These are phyloP conservation scores for Hecatera dysodea DNA, from an alignment of 2,888 invertebrate genomes.

Conservation along the genomic window DNA sequence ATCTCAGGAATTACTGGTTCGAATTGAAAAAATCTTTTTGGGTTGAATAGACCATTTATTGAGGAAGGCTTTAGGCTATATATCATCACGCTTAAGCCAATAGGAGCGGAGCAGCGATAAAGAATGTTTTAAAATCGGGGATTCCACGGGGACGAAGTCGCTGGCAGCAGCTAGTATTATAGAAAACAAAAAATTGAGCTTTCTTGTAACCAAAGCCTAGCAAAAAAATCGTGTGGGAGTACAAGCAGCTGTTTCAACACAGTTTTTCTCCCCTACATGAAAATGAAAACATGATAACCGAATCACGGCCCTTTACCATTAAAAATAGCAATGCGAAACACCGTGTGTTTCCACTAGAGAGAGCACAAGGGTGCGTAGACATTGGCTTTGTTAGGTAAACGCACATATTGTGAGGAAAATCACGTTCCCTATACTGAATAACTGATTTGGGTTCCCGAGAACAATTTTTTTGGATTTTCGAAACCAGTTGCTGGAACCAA, in stretches of 20 bases:
- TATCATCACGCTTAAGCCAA: too few species aligned
- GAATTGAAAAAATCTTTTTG: too few species aligned
- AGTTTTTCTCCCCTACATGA: conserved; percentile 35
- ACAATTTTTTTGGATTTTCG: conserved; percentile 22
- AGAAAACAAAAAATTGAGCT: conserved; percentile 3
- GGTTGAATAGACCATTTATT: too few species aligned
- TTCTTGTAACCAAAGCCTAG: conserved; percentile 2
- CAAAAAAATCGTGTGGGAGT: conserved; percentile 35
- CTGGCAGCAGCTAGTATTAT: too few species aligned
- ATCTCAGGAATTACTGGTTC: too few species aligned
- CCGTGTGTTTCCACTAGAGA: conserved; percentile 54
- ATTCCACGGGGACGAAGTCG: too few species aligned
- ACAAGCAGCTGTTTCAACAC: conserved; percentile 41
- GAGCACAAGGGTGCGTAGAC: conserved; percentile 55
- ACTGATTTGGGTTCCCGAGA: conserved; percentile 59
- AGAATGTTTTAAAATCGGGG: too few species aligned
- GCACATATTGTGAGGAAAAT: conserved; percentile 70
- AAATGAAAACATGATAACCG: conserved; percentile 50
- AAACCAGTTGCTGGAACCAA: not conserved
- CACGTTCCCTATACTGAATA: conserved; percentile 73
- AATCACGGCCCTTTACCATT: conserved; percentile 60
- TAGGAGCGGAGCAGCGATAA: too few species aligned
- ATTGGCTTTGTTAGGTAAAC: conserved; percentile 70
- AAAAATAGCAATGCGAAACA: conserved; percentile 61
- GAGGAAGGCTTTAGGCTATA: too few species aligned